phyloP scores from a whole-genome alignment of 2,113 vertebrate species.

The Monopterus albus region DNA sequence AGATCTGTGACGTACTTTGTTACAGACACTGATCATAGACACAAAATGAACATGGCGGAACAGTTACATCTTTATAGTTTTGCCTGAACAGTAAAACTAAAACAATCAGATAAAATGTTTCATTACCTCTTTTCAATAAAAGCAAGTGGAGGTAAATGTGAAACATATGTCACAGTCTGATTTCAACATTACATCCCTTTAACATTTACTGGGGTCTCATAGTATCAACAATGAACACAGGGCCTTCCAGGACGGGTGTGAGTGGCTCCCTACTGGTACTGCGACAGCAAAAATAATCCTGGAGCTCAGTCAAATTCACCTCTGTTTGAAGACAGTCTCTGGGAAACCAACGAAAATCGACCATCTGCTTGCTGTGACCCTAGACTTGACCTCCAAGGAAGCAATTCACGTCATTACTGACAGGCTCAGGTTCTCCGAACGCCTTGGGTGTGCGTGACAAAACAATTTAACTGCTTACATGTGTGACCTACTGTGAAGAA shows the following conservation, averaged over 20 bases:
- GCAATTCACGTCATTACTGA: constrained; percentile 41
- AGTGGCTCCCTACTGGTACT: constrained; percentile 52
- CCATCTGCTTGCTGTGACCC: constrained; percentile 38
- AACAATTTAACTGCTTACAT: no score
- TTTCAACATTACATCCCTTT: neutral
- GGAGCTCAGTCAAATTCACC: constrained; percentile 53
- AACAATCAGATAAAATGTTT: neutral
- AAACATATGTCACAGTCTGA: neutral
- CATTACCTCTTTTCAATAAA: neutral
- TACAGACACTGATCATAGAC: neutral
- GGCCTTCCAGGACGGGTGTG: neutral
- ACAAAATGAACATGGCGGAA: neutral
- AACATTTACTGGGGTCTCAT: neutral
- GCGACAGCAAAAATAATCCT: constrained; percentile 69
- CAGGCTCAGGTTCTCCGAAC: constrained; percentile 35
- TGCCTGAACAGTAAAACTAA: neutral
- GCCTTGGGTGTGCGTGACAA: constrained; percentile 16
- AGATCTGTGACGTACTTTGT: neutral
- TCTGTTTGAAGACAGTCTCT: constrained; percentile 54
- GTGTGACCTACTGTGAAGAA: neutral
- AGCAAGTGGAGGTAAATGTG: neutral
- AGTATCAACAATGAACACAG: constrained; percentile 1
- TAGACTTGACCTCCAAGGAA: constrained; percentile 59
- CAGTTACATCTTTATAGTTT: neutral
- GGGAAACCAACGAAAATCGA: constrained; percentile 53